These are phyloP conservation scores for Prunella strophiata DNA, from an alignment of 2,797 vertebrate species.

Conservation along the genomic window DNA sequence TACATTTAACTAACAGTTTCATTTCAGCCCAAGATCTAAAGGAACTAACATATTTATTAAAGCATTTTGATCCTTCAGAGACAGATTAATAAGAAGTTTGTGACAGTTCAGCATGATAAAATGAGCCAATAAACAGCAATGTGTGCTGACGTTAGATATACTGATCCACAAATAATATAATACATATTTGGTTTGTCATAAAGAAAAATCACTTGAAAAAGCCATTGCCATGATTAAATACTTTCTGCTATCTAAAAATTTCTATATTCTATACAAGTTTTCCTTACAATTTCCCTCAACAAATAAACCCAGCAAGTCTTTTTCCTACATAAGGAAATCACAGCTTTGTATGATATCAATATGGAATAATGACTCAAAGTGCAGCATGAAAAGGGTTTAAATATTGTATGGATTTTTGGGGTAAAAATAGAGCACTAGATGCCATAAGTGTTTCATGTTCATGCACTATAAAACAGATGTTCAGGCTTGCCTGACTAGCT, in stretches of 20 bases:
- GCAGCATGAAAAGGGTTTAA: conserved; percentile 27
- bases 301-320: conserved; percentile 22
- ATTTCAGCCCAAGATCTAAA: conserved; percentile 58
- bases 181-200: conserved; percentile 58
- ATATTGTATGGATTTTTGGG: conserved; percentile 20
- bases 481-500: background rate
- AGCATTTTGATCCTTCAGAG: conserved; percentile 73
- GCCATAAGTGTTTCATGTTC: background rate
- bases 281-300: conserved; percentile 23
- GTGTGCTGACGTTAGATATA: conserved; percentile 33
- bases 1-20: conserved; percentile 61
- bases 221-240: conserved; percentile 30
- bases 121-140: conserved; percentile 74
- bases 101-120: conserved; percentile 77
- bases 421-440: conserved; percentile 43
- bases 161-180: conserved; percentile 56
- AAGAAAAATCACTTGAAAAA: conserved; percentile 67
- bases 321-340: conserved; percentile 17
- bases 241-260: background rate
- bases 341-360: conserved; percentile 18
- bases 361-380: conserved; percentile 49
- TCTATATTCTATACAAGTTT: background rate
- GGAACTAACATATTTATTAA: conserved; percentile 72
- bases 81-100: conserved; percentile 74
- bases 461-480: background rate